Evolutionary conservation across 2,888 invertebrate genomes (phyloP).

Genomic region (Saturnia japonica): DNA sequence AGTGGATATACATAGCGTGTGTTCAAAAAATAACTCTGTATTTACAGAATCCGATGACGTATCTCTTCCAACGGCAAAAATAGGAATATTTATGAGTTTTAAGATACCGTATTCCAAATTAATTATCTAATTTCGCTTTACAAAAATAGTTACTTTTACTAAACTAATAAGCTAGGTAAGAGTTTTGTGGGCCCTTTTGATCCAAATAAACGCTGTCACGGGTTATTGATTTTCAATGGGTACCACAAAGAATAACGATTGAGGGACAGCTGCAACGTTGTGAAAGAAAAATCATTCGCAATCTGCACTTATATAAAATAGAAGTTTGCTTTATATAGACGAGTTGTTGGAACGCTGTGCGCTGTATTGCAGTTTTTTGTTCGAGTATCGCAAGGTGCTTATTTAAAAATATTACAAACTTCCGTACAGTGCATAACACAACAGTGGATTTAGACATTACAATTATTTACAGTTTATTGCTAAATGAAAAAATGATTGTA

Average conservation of each 20-base stretch:
- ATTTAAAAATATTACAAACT: constrained; percentile 25
- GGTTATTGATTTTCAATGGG: constrained; percentile 1
- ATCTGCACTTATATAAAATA: constrained; percentile 75
- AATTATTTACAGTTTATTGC: constrained; percentile 11
- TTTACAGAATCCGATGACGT: no score
- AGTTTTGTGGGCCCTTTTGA: neutral
- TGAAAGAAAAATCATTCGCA: constrained; percentile 62
- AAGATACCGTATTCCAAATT: neutral
- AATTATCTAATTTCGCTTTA: neutral
- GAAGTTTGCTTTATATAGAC: constrained; percentile 49
- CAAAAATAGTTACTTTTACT: neutral
- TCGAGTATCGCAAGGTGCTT: constrained; percentile 40
- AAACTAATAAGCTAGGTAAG: neutral
- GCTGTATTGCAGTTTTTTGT: constrained; percentile 49
- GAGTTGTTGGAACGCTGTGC: constrained; percentile 54
- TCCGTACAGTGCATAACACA: constrained; percentile 34
- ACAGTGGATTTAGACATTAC: constrained; percentile 20
- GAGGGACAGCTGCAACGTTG: constrained; percentile 48
- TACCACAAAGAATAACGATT: neutral
- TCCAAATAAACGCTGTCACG: constrained; percentile 6
- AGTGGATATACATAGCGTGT: neutral
- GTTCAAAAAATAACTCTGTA: no score
- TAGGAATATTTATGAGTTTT: neutral
- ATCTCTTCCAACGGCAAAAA: neutral
- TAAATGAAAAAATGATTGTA: neutral